Conservation (phyloP, 2,797 vertebrate genomes). For the Gymnothorax javanicus region DNA sequence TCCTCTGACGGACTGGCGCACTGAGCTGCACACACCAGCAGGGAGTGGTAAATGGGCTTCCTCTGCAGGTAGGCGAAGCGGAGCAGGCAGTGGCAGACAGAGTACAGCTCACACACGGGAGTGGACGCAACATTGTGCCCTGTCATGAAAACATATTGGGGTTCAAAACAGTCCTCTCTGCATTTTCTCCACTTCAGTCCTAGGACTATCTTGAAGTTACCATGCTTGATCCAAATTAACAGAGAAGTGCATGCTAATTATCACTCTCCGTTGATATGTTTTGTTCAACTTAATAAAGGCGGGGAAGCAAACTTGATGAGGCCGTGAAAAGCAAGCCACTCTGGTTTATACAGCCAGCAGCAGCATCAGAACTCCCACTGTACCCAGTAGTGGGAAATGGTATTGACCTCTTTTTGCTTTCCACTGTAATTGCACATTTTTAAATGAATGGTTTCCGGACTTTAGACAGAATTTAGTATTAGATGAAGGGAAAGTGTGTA, state of each 20-base stretch:
- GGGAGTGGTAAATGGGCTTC: conserved; percentile 74
- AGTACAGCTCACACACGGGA: conserved; percentile 68
- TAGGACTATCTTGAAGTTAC: not conserved
- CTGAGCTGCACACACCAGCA: conserved; percentile 74
- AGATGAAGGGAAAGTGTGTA: too few species aligned
- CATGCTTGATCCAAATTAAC: not conserved
- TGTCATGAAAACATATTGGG: conserved; percentile 51
- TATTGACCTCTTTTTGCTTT: too few species aligned
- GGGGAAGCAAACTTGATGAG: not conserved
- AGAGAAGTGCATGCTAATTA: not conserved
- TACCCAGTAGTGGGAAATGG: too few species aligned
- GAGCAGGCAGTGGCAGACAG: conserved; percentile 77
- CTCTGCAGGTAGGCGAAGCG: conserved; percentile 82
- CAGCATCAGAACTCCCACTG: not conserved
- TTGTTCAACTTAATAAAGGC: not conserved
- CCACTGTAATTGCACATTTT: too few species aligned
- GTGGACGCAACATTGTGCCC: conserved; percentile 83
- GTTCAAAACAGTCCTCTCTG: not conserved
- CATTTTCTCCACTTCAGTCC: not conserved
- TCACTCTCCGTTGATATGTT: not conserved
- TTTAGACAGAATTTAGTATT: too few species aligned
- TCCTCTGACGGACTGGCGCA: conserved; percentile 71
- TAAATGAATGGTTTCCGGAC: too few species aligned
- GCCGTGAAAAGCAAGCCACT: not conserved
- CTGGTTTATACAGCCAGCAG: not conserved